Evolutionary conservation across 2,888 invertebrate species (phyloP).

Genomic region (Tachina fera): DNA sequence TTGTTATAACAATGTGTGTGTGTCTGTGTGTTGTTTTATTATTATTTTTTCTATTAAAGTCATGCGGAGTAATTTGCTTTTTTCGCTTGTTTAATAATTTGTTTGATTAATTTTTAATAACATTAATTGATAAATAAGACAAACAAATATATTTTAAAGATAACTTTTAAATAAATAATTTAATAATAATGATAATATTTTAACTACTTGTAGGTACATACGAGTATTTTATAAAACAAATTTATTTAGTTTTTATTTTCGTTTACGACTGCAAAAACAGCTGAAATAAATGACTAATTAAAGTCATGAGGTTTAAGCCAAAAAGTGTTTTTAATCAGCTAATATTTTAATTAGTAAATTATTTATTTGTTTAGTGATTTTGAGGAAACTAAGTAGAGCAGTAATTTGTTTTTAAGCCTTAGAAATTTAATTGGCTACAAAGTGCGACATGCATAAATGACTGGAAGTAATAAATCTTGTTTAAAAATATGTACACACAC

Average conservation of each 20-base stretch:
- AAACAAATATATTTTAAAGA: constrained; percentile 39
- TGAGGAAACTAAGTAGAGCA: constrained; percentile 12
- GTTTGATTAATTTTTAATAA: constrained; percentile 75
- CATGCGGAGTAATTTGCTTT: constrained; percentile 72
- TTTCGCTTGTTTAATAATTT: constrained; percentile 56
- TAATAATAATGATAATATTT: constrained; percentile 43
- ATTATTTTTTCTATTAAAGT: constrained; percentile 65
- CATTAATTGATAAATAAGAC: constrained; percentile 80
- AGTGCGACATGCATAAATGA: constrained; percentile 13
- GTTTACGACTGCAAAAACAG: constrained; percentile 7
- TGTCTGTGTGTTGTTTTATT: background rate
- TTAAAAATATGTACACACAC: constrained; percentile 9
- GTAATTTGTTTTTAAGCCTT: constrained; percentile 46
- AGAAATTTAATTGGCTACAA: background rate
- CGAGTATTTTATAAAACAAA: background rate
- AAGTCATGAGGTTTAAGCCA: constrained; percentile 53
- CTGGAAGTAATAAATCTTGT: constrained; percentile 28
- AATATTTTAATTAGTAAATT: constrained; percentile 43
- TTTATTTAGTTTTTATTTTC: background rate
- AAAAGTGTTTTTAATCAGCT: constrained; percentile 9
- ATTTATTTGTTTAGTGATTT: constrained; percentile 12
- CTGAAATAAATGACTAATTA: constrained; percentile 64
- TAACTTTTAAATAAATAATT: constrained; percentile 49
- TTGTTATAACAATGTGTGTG: background rate
- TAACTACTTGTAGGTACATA: background rate